These are phyloP conservation scores for Bibio marci DNA, from an alignment of 2,888 invertebrate genomes.

Conservation along the genomic window DNA sequence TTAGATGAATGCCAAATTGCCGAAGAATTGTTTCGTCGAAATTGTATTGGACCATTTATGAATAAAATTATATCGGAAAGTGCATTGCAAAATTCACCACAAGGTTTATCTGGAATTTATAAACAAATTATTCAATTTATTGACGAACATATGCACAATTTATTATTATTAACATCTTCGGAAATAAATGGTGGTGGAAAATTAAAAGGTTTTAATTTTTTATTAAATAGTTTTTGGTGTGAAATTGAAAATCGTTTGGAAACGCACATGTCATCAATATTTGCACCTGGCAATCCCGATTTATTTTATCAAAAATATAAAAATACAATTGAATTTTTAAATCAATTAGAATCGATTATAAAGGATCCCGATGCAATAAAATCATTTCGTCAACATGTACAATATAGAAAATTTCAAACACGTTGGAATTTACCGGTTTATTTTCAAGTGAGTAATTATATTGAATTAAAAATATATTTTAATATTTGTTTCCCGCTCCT, in stretches of 20 bases:
- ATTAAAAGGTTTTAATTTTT: slow-evolving; percentile 51
- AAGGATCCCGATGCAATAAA: slow-evolving; percentile 36
- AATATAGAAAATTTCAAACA: slow-evolving; percentile 61
- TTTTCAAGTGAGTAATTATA: slow-evolving; percentile 44
- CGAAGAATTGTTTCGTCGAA: slow-evolving; percentile 49
- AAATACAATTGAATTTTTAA: slow-evolving; percentile 59
- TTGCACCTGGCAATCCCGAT: slow-evolving; percentile 84
- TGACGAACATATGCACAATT: slow-evolving; percentile 43
- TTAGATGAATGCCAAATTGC: slow-evolving; percentile 39
- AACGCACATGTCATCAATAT: slow-evolving; percentile 65
- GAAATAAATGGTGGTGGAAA: slow-evolving; percentile 20
- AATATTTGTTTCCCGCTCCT: too few species aligned
- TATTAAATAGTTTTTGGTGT: slow-evolving; percentile 76
- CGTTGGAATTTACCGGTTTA: slow-evolving; percentile 95
- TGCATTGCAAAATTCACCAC: slow-evolving; percentile 38
- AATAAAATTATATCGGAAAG: slow-evolving; percentile 51
- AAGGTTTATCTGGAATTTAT: slow-evolving; percentile 55
- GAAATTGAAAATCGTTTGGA: slow-evolving; percentile 68
- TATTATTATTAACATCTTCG: slow-evolving; percentile 29
- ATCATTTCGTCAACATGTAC: slow-evolving; percentile 43
- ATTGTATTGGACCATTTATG: slow-evolving; percentile 23
- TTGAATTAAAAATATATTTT: too few species aligned
- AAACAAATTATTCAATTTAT: slow-evolving; percentile 52
- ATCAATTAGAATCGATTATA: slow-evolving; percentile 49
- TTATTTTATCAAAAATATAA: slow-evolving; percentile 68